A percentile compares a stretch with the other conserved stretches of the same genome.
Evolutionary conservation across 2,113 vertebrate species (phyloP).

Genomic region (Lasiurus borealis): DNA sequence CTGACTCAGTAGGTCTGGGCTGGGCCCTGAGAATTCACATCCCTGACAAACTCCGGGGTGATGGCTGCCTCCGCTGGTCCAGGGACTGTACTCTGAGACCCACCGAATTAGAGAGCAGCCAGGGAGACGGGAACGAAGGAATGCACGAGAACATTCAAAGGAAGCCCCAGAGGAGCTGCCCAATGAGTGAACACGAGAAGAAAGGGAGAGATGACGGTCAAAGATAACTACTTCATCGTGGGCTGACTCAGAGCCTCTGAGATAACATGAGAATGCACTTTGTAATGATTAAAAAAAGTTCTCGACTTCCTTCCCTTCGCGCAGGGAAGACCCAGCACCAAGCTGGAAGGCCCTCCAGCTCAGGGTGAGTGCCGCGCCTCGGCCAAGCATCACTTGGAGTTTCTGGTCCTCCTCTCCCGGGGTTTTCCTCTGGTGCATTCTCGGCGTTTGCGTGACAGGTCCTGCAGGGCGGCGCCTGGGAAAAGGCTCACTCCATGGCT

Average conservation of each 20-base stretch:
- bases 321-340: background rate
- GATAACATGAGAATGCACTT: background rate
- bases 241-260: background rate
- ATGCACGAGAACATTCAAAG: background rate
- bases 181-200: background rate
- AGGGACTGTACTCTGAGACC: background rate
- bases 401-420: background rate
- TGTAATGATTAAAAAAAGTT: background rate
- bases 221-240: background rate
- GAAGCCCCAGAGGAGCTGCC: background rate
- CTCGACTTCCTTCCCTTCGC: background rate
- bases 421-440: background rate
- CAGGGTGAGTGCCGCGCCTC: background rate
- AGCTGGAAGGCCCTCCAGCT: background rate
- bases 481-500: slow-evolving; percentile 51
- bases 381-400: background rate
- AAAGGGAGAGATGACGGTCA: background rate
- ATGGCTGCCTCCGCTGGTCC: background rate
- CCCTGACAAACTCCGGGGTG: background rate
- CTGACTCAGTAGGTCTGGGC: background rate
- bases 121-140: background rate
- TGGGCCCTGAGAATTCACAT: background rate
- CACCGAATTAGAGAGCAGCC: background rate
- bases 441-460: slow-evolving; percentile 23
- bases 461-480: slow-evolving; percentile 40